Evolutionary conservation across 2,888 invertebrate genomes (phyloP), one percentile per base, ranked within the genome.

Genomic region (Bugulina stolonifera): DNA sequence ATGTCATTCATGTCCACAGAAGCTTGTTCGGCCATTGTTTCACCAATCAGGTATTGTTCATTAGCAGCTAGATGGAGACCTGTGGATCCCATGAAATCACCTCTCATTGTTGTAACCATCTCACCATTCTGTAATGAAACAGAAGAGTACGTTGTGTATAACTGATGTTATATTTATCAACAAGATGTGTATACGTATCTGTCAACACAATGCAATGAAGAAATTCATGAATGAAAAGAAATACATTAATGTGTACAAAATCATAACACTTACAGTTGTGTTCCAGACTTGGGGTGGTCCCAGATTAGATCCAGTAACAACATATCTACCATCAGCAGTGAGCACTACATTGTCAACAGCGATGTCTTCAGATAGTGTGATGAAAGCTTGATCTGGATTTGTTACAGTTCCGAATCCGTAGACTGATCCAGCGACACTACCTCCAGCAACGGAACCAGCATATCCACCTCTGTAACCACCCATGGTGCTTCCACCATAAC

Each of bases 211-310:
- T n/a, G n/a, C n/a, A n/a, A n/a, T n/a, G n/a, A n/a, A n/a, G n/a
- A n/a, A n/a, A n/a, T n/a, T n/a, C n/a, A n/a, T n/a, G n/a, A n/a
- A n/a, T n/a, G n/a, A n/a, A n/a, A n/a, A n/a, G n/a, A n/a, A n/a
- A n/a, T n/a, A n/a, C n/a, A n/a, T n/a, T n/a, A n/a, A n/a, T n/a
- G n/a, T n/a, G n/a, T n/a, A n/a, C n/a, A n/a, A n/a, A n/a, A n/a
- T n/a, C n/a, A n/a, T n/a, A 23, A n/a, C 32, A 71, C 72, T 74
- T 74, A 84, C 84, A 78, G 78, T 79, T 81, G 83, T 82, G 73
- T 84, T 81, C 84, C 84, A 84, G 43, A 84, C 80, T 80, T 84
- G 84, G 22, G 84, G 84, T 35, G 84, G 83, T 43, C 84, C 83
- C 10, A 79, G 77, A 71, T 80, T 79, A 29, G 84, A 84, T 1